phyloP scores from a whole-genome alignment of 1,140 invertebrate species.

The Andrena cerasifolii region DNA sequence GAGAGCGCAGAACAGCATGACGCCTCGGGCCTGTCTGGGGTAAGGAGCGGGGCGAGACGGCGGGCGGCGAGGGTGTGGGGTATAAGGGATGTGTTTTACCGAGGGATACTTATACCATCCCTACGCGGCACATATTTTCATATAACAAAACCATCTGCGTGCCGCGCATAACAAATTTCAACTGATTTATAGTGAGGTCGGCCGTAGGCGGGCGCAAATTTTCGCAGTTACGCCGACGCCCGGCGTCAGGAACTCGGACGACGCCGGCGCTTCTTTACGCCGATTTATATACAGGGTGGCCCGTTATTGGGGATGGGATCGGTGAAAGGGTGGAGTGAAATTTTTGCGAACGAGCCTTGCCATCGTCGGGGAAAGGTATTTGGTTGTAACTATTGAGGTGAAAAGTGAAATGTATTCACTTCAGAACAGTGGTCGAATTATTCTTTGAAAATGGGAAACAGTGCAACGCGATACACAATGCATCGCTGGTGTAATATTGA shows the following conservation, averaged over 20 bases:
- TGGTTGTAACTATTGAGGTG: too few relatives aligned
- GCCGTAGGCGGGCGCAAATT: slow-evolving; percentile 66
- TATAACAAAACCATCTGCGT: slow-evolving; percentile 84
- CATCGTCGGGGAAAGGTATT: too few relatives aligned
- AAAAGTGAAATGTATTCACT: too few relatives aligned
- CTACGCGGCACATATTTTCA: slow-evolving; percentile 83
- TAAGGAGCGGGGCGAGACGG: slow-evolving; percentile 72
- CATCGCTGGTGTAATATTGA: too few relatives aligned
- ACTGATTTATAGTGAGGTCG: slow-evolving; percentile 81
- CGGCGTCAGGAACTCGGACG: slow-evolving; percentile 24
- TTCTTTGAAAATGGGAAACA: too few relatives aligned
- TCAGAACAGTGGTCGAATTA: too few relatives aligned
- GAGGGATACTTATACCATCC: slow-evolving; percentile 81
- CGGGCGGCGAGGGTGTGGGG: slow-evolving; percentile 64
- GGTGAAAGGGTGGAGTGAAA: too few relatives aligned
- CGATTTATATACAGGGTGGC: slow-evolving; percentile 26
- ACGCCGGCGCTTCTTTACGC: slow-evolving; percentile 24
- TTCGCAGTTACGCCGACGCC: slow-evolving; percentile 63
- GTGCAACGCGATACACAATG: too few relatives aligned
- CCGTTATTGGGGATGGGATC: neutral
- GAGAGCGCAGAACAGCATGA: slow-evolving; percentile 81
- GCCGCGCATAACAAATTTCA: slow-evolving; percentile 83
- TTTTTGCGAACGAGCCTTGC: too few relatives aligned
- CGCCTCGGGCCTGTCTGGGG: slow-evolving; percentile 73
- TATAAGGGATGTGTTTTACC: slow-evolving; percentile 82